These are phyloP conservation scores for Drosophila imparisetae DNA, from an alignment of 2,888 invertebrate genomes.

Conservation along the genomic window DNA sequence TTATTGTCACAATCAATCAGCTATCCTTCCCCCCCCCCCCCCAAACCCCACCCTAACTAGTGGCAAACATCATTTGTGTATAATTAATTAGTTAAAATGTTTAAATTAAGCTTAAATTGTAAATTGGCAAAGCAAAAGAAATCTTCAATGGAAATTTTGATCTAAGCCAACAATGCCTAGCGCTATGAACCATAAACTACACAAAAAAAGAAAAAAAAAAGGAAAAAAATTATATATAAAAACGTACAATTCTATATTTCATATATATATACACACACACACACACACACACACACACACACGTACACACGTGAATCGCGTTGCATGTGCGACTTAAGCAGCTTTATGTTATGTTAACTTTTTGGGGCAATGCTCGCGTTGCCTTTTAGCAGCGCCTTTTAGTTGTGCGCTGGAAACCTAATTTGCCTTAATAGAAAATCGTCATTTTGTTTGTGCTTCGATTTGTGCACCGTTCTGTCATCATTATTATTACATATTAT, in stretches of 20 bases:
- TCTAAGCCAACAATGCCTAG: constrained; percentile 16
- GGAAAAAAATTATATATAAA: neutral
- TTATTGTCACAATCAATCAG: constrained; percentile 16
- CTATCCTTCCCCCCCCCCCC: neutral
- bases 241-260: neutral
- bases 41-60: neutral
- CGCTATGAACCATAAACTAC: constrained; percentile 33
- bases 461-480: constrained; percentile 22
- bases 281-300: constrained; percentile 25
- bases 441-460: constrained; percentile 36
- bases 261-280: constrained; percentile 23
- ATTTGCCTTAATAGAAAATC: constrained; percentile 75
- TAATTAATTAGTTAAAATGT: constrained; percentile 26
- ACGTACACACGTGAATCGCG: constrained; percentile 26
- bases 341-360: constrained; percentile 48
- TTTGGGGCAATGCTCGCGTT: constrained; percentile 10
- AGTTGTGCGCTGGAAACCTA: constrained; percentile 48
- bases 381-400: constrained; percentile 17
- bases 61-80: constrained; percentile 1
- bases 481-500: constrained; percentile 25
- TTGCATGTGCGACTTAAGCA: constrained; percentile 49
- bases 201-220: neutral
- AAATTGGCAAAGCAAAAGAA: neutral
- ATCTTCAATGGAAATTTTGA: neutral
- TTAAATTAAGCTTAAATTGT: constrained; percentile 10